Evolutionary conservation across 2,888 invertebrate species (phyloP).

Genomic region (Empis stercorea): DNA sequence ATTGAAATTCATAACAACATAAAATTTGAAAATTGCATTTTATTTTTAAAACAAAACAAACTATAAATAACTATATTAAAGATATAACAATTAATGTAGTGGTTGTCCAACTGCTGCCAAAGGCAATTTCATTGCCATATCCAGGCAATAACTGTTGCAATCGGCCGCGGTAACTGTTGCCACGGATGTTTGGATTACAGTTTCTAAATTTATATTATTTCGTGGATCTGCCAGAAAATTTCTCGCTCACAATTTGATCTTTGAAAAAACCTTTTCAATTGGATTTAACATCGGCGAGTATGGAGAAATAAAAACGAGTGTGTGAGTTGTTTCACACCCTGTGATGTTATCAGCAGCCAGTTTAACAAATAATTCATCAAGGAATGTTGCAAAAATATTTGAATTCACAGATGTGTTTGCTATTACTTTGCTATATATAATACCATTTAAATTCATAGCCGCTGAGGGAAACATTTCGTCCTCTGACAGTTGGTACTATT

Average conservation of each 20-base stretch:
- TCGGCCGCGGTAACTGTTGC: conserved; percentile 2
- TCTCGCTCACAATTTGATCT: conserved; percentile 2
- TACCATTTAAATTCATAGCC: background rate
- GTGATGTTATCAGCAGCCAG: background rate
- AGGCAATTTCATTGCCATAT: conserved; percentile 3
- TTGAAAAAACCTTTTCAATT: conserved; percentile 1
- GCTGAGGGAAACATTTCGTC: background rate
- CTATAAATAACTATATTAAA: too few relatives aligned
- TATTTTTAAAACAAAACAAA: too few relatives aligned
- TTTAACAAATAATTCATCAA: background rate
- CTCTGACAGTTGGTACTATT: background rate
- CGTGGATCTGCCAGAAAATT: background rate
- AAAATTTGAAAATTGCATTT: too few relatives aligned
- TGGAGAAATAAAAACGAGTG: background rate
- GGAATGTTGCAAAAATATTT: background rate
- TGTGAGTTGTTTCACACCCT: background rate
- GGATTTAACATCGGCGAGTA: conserved; percentile 1
- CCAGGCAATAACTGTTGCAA: conserved; percentile 3
- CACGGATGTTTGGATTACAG: background rate
- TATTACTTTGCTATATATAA: background rate
- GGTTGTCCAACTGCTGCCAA: conserved; percentile 1
- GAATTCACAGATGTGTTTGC: background rate
- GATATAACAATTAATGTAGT: background rate
- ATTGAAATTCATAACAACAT: too few relatives aligned
- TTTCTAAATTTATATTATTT: background rate